Conservation (phyloP, 2,888 invertebrate species). For the Metellina segmentata region DNA sequence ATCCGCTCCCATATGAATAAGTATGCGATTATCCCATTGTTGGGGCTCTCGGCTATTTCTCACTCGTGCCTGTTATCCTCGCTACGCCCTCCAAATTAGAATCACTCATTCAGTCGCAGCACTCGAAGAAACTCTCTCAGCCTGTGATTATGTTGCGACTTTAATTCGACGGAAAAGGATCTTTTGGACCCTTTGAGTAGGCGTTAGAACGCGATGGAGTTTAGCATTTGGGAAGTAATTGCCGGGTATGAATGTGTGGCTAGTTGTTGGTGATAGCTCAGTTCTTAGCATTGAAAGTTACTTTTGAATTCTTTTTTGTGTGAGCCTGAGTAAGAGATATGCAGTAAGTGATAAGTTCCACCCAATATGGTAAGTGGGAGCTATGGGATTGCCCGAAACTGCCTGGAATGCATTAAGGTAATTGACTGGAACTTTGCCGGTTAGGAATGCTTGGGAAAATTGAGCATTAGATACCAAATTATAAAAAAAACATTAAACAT, state of each 20-base stretch:
- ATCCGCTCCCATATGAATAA: too few species aligned
- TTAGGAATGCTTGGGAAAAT: too few species aligned
- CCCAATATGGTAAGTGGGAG: constrained; percentile 9
- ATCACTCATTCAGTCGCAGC: constrained; percentile 47
- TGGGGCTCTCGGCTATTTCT: constrained; percentile 14
- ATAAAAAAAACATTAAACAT: too few species aligned
- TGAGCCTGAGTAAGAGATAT: not conserved
- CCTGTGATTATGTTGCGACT: constrained; percentile 60
- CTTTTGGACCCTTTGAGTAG: constrained; percentile 18
- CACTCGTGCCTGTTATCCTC: not conserved
- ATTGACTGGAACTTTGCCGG: too few species aligned
- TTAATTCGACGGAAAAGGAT: constrained; percentile 46
- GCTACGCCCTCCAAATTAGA: constrained; percentile 52
- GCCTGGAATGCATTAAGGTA: too few species aligned
- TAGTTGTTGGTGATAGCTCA: constrained; percentile 3
- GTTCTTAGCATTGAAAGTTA: not conserved
- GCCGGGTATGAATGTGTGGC: constrained; percentile 28
- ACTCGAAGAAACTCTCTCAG: constrained; percentile 32
- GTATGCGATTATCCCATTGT: not conserved
- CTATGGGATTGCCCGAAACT: not conserved
- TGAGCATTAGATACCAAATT: too few species aligned
- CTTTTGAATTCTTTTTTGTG: not conserved
- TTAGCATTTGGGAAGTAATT: constrained; percentile 26
- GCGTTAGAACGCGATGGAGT: constrained; percentile 37
- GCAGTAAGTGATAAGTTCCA: constrained; percentile 9